A percentile compares a stretch with the other conserved stretches of the same genome.
phyloP scores from a whole-genome alignment of 2,113 vertebrate species.

The Speoplatyrhinus poulsoni region DNA sequence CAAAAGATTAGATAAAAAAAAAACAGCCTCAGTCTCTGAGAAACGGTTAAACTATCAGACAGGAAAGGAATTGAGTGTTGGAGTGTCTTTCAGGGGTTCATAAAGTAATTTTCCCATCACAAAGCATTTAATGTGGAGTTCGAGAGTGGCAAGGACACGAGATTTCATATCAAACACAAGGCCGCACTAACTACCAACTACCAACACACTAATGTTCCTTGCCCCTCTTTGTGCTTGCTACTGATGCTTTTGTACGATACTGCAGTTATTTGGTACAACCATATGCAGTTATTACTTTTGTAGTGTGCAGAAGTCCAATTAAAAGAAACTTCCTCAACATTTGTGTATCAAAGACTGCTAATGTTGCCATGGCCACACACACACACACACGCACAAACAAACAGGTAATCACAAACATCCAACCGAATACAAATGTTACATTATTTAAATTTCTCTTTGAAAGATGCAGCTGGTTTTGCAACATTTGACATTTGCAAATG shows the following conservation, averaged over 20 bases:
- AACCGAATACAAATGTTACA: too few relatives aligned
- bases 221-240: conserved; percentile 37
- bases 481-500: too few relatives aligned
- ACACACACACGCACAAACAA: too few relatives aligned
- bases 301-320: conserved; percentile 19
- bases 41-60: conserved; percentile 53
- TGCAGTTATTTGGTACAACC: conserved; percentile 61
- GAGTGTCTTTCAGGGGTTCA: conserved; percentile 71
- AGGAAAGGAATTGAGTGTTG: conserved; percentile 49
- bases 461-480: too few relatives aligned
- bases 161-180: conserved; percentile 74
- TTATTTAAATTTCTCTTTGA: too few relatives aligned
- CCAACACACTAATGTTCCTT: conserved; percentile 60
- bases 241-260: not conserved
- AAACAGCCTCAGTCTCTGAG: conserved; percentile 42
- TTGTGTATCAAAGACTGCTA: conserved; percentile 9
- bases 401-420: too few relatives aligned
- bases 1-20: not conserved
- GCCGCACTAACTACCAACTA: conserved; percentile 54
- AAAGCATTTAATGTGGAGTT: conserved; percentile 74
- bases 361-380: too few relatives aligned
- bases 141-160: conserved; percentile 64
- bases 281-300: conserved; percentile 25
- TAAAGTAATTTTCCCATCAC: conserved; percentile 74
- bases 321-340: conserved; percentile 27